phyloP scores from a whole-genome alignment of 1,140 invertebrate species.

The Apolygus lucorum region DNA sequence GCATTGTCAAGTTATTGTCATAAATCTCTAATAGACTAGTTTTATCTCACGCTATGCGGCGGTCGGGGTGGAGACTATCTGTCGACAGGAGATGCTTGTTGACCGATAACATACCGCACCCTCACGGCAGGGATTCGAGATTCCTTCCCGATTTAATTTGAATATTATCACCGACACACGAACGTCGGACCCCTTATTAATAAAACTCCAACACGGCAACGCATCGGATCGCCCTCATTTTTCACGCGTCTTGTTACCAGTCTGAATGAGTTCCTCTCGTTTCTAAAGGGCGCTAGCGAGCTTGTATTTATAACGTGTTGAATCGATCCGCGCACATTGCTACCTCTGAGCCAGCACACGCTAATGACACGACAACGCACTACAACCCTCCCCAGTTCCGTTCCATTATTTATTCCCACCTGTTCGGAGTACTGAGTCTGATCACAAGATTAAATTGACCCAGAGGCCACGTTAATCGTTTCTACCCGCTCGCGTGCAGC shows the following conservation, averaged over 20 bases:
- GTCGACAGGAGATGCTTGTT: background rate
- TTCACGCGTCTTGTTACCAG: background rate
- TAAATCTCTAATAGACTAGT: background rate
- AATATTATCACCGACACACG: background rate
- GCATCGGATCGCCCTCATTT: background rate
- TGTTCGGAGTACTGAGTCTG: background rate
- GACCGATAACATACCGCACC: background rate
- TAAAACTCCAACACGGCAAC: background rate
- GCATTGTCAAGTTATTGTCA: no score
- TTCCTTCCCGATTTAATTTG: background rate
- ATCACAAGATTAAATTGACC: background rate
- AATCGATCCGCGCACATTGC: background rate
- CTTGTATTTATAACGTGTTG: background rate
- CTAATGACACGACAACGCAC: background rate
- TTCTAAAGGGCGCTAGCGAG: background rate
- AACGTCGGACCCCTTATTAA: background rate
- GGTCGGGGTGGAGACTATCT: background rate
- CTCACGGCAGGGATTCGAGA: background rate
- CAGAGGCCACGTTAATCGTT: background rate
- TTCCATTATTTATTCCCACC: background rate
- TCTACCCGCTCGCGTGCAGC: background rate
- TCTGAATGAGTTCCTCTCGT: background rate
- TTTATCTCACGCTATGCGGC: background rate
- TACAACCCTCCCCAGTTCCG: background rate
- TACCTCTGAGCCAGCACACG: background rate